Conservation (phyloP, 2,113 vertebrate species). For the Brachypodius melanocephalos region DNA sequence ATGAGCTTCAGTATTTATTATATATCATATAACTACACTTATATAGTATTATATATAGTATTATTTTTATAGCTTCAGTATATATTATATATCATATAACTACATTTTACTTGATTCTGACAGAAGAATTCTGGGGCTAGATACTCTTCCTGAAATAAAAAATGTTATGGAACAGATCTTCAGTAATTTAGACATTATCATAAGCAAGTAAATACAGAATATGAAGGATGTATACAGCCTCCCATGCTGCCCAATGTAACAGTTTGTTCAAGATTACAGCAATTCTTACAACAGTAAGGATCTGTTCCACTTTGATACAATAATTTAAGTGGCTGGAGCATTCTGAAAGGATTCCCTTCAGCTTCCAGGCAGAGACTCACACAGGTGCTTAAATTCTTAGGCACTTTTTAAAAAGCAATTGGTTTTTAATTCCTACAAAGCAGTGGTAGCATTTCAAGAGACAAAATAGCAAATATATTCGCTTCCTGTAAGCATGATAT, state of each 20-base stretch:
- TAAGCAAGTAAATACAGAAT: background rate
- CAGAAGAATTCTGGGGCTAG: background rate
- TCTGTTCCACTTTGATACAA: background rate
- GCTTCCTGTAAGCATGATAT: background rate
- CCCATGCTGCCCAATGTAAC: background rate
- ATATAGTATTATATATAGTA: too few relatives aligned
- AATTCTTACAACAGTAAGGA: background rate
- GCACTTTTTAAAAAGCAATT: background rate
- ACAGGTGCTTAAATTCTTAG: background rate
- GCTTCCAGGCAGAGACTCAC: background rate
- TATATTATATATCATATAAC: background rate
- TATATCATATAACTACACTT: background rate
- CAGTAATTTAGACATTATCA: background rate
- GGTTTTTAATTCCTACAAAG: background rate
- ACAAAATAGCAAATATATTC: background rate
- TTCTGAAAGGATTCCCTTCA: slow-evolving; percentile 2
- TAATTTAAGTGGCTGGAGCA: background rate
- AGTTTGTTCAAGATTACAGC: background rate
- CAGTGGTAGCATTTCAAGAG: background rate
- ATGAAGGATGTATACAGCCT: background rate
- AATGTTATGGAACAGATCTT: background rate
- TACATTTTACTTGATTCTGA: background rate
- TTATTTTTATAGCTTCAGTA: background rate
- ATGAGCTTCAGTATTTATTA: background rate
- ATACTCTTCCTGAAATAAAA: background rate